Evolutionary conservation across 2,797 vertebrate species (phyloP), one percentile per base, ranked within the genome.

Genomic region (Megalops cyprinoides): DNA sequence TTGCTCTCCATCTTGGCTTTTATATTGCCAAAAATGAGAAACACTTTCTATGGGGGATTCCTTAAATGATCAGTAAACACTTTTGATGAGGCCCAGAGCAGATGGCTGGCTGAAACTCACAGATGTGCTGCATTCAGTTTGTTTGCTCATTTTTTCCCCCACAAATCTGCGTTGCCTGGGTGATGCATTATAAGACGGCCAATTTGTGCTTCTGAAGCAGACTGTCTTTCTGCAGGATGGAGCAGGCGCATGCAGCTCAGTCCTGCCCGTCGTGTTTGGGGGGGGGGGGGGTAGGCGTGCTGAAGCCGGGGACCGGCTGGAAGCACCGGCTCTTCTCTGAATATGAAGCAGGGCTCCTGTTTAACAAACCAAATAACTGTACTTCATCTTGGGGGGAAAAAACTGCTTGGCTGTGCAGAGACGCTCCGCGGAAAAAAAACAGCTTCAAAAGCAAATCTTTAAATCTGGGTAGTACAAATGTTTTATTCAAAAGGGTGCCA

Each of bases 191-290:
- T 80, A 85, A 78, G 85, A 87, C 84, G 83, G 77, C 8, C 74
- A 67, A 67, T 89, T 82, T 89, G 83, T 90, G 89, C 88, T 88
- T 87, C 82, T 82, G 82, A 87, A 87, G 88, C 90, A 89, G 84
- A 79, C 78, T 89, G 89, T 90, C 87, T 86, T 76, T 76, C 76
- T 83, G 82, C 79, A 88, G 82, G 87, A 88, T 86, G 81, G 82
- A 88, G 87, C 86, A 80, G 85, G 82, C 82, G 75, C 82, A 85
- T 81, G 78, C 71, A 60, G 81, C 79, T 82, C 82, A 86, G 79
- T 82, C 44, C 79, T n/a, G n/a, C n/a, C n/a, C n/a, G n/a, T n/a
- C n/a, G n/a, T n/a, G n/a, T n/a, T n/a, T 12, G 51, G 51, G 2
- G 0, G 51, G 2, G 51, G 51, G 2, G 14, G 12, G 51, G 51